phyloP scores from a whole-genome alignment of 2,797 vertebrate genomes.

The Enteromius treurensis region DNA sequence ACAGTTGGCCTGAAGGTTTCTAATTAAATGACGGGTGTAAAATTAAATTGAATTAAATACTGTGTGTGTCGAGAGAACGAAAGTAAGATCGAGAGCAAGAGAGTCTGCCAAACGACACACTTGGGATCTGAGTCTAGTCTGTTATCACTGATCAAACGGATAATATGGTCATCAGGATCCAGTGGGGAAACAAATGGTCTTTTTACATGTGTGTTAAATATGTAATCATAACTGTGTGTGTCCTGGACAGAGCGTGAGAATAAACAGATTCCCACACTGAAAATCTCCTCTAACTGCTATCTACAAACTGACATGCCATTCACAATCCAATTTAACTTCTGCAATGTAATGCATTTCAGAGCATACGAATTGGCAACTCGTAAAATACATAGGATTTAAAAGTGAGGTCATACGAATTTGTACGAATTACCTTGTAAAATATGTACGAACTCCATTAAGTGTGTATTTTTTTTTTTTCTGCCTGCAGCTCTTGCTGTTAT shows the following conservation, averaged over 20 bases:
- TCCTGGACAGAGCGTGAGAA: slow-evolving; percentile 32
- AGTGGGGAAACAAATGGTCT: slow-evolving; percentile 12
- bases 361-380: too few species aligned
- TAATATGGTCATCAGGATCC: not conserved
- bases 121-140: slow-evolving; percentile 15
- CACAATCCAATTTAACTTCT: not conserved
- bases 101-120: not conserved
- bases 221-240: slow-evolving; percentile 20
- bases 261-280: slow-evolving; percentile 32
- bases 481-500: not conserved
- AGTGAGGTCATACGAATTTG: too few species aligned
- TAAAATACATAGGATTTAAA: too few species aligned
- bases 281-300: not conserved
- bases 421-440: too few species aligned
- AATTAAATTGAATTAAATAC: slow-evolving; percentile 11
- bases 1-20: slow-evolving; percentile 1
- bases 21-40: slow-evolving; percentile 17
- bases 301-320: not conserved
- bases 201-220: slow-evolving; percentile 16
- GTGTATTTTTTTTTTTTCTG: not conserved
- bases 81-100: not conserved
- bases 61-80: not conserved
- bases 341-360: not conserved
- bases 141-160: slow-evolving; percentile 29
- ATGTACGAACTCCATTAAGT: not conserved